A percentile compares a stretch with the other conserved stretches of the same genome.
These are phyloP conservation scores for Hermodice carunculata DNA, from an alignment of 2,888 invertebrate species.

Conservation along the genomic window DNA sequence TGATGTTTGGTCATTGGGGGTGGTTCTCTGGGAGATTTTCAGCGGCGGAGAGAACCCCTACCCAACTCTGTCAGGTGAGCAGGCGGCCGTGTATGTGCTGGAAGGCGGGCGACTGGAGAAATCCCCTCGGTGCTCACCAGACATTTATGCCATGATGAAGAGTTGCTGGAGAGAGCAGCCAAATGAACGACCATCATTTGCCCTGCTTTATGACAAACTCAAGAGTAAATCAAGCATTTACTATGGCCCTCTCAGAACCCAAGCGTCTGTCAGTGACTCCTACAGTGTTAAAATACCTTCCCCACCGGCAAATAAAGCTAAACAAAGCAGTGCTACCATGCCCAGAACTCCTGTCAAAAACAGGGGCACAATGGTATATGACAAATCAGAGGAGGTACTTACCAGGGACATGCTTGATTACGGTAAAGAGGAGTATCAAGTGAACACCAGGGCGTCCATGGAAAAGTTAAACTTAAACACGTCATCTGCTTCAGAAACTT, in stretches of 20 bases:
- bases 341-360: slow-evolving; percentile 1
- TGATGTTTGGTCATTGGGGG: slow-evolving; percentile 46
- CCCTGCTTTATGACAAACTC: slow-evolving; percentile 36
- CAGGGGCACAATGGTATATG: background rate
- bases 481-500: slow-evolving; percentile 32
- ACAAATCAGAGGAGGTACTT: too few relatives aligned
- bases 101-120: slow-evolving; percentile 45
- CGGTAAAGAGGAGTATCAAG: slow-evolving; percentile 4
- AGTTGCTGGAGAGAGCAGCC: slow-evolving; percentile 39
- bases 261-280: too few relatives aligned
- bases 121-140: slow-evolving; percentile 36
- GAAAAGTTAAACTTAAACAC: slow-evolving; percentile 3
- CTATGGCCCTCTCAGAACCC: slow-evolving; percentile 26
- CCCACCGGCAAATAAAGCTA: too few relatives aligned
- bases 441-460: slow-evolving; percentile 1
- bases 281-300: too few relatives aligned
- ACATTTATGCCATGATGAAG: slow-evolving; percentile 40
- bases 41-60: slow-evolving; percentile 42
- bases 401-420: too few relatives aligned
- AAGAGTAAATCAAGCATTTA: slow-evolving; percentile 45
- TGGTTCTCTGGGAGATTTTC: slow-evolving; percentile 46
- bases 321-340: background rate
- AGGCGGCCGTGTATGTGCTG: slow-evolving; percentile 36
- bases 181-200: slow-evolving; percentile 37
- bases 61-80: slow-evolving; percentile 34